Evolutionary conservation across 2,797 vertebrate genomes (phyloP).

Genomic region (Cossypha niveicapilla): DNA sequence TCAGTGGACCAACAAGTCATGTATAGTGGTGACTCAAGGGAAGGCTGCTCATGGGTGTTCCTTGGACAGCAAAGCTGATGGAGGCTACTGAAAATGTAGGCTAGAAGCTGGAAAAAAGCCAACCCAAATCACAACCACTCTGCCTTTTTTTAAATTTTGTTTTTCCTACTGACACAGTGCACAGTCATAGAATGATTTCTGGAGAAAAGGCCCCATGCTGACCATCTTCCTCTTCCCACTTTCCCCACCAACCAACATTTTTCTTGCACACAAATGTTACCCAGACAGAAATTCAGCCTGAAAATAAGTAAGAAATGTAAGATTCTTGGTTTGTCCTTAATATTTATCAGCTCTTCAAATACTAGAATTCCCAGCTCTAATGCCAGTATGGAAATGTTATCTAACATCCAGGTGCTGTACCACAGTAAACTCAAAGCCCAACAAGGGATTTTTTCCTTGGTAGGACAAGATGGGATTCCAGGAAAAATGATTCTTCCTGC

Average conservation of each 20-base stretch:
- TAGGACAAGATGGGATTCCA: not conserved
- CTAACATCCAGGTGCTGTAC: not conserved
- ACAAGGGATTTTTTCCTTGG: not conserved
- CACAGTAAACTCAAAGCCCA: not conserved
- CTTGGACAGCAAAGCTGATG: not conserved
- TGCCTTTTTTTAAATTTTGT: no score
- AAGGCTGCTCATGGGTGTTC: not conserved
- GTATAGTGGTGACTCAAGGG: not conserved
- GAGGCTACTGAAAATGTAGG: not conserved
- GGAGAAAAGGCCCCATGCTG: not conserved
- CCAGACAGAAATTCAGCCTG: not conserved
- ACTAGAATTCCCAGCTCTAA: not conserved
- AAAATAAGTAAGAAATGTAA: not conserved
- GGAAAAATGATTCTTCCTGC: not conserved
- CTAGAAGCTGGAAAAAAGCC: not conserved
- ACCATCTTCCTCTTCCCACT: not conserved
- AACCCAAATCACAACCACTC: not conserved
- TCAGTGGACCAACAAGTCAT: not conserved
- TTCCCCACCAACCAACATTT: rapidly evolving
- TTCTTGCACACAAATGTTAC: not conserved
- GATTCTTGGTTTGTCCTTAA: not conserved
- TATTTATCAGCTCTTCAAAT: not conserved
- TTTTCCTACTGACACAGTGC: not conserved
- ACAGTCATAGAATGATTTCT: not conserved
- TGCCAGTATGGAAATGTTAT: not conserved